Base-by-base conservation (phyloP, 2,113 vertebrate species). In the Heliornis fulica region DNA sequence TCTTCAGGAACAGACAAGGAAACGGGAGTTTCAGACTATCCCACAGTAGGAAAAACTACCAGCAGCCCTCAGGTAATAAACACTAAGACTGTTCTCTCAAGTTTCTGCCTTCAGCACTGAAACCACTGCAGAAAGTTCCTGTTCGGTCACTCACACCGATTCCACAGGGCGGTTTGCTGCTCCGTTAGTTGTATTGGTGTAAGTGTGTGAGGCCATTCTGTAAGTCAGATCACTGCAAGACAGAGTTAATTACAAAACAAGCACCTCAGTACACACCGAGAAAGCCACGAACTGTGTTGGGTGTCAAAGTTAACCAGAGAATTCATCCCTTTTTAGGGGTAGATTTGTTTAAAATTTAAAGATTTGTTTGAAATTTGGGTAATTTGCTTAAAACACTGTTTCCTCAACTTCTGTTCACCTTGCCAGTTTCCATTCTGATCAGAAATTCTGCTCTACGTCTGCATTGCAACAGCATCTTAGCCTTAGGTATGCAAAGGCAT, bases 151-250 rank as follows among this genome's bases (percentile, higher is more conserved):
- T 4, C 9, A 7, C 23, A 88, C 16, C 59, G 28, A 69, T 50
- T 41, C 21, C 31, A 74, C 28, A 36, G 23, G 19, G n/a, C 32
- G 59, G 11, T 50, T 5, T 72, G 57, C 56, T 79, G 17, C 16
- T 71, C 46, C 0, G 0, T 17, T n/a, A 29, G 15, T 3, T 79
- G 29, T 63, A 38, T 20, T 75, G 34, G 32, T 32, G 46, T 5
- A 31, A 60, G 66, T 15, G 28, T 79, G 18, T 48, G 34, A 75
- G 46, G 36, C 43, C 23, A n/a, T 13, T 26, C 29, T 19, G 11
- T 25, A 20, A 75, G 45, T 5, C 10, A 13, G 11, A 54, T 63
- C 34, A 46, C 8, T 46, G 19, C 13, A 64, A 64, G 9, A 70
- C 22, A 59, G 32, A 64, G 21, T 13, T 2, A 4, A 40, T 68